Evolutionary conservation across 2,113 vertebrate species (phyloP).

Genomic region (Onychostruthus taczanowskii): DNA sequence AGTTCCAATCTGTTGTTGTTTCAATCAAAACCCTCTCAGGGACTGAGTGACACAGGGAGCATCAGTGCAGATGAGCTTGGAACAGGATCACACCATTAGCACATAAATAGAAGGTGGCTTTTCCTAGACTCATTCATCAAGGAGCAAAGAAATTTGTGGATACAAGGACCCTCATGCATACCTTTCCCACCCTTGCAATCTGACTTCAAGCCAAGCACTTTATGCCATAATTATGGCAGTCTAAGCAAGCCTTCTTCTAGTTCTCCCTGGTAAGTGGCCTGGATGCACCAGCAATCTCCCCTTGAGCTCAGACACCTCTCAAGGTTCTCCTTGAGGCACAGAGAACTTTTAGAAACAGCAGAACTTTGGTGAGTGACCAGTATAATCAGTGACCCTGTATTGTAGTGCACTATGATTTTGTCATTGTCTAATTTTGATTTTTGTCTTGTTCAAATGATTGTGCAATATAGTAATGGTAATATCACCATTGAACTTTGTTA

Average conservation of each 20-base stretch:
- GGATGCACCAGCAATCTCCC: not conserved
- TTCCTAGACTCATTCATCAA: not conserved
- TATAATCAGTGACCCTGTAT: not conserved
- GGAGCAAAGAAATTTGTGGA: not conserved
- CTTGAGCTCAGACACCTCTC: not conserved
- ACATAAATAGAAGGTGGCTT: accelerated
- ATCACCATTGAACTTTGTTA: not conserved
- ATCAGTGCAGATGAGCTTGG: not conserved
- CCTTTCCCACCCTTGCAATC: not conserved
- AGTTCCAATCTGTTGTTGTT: not conserved
- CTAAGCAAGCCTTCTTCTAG: accelerated
- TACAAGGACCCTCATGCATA: not conserved
- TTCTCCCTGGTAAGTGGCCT: not conserved
- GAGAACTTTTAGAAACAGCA: not conserved
- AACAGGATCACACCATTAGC: accelerated
- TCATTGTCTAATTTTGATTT: not conserved
- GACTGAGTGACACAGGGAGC: not conserved
- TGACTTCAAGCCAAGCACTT: not conserved
- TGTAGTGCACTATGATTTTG: not conserved
- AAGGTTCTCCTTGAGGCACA: not conserved
- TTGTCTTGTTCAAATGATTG: not conserved
- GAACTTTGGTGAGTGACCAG: not conserved
- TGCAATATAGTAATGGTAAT: not conserved
- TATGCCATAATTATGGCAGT: not conserved
- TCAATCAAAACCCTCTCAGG: not conserved